phyloP scores from a whole-genome alignment of 1,140 invertebrate genomes.

The Ladona fulva region DNA sequence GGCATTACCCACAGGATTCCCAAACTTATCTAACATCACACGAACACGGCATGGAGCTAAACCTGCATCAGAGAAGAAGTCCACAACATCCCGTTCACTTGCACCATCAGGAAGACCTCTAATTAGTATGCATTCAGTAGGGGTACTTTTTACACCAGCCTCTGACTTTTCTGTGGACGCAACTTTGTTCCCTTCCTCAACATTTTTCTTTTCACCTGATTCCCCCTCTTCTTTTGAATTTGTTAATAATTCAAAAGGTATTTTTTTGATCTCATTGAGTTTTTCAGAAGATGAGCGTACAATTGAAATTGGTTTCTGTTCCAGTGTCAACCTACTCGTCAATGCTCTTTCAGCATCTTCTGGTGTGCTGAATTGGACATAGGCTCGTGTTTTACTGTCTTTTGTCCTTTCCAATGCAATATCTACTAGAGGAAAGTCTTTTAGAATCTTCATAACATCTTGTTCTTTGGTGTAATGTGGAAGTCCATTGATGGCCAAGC shows the following conservation, averaged over 20 bases:
- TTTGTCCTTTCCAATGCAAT: conserved; percentile 56
- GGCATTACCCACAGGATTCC: conserved; percentile 66
- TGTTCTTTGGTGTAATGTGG: conserved; percentile 66
- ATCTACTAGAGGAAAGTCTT: conserved; percentile 53
- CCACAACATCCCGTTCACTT: conserved; percentile 63
- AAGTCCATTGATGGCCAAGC: conserved; percentile 56
- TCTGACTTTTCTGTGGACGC: conserved; percentile 22
- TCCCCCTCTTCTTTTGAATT: conserved; percentile 14
- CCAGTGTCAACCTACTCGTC: conserved; percentile 36
- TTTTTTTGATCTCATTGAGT: conserved; percentile 42
- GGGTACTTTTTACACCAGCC: background rate
- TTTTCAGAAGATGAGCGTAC: conserved; percentile 41
- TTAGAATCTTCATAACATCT: conserved; percentile 67
- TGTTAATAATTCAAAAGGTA: background rate
- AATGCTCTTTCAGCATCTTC: conserved; percentile 56
- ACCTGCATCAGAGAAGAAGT: conserved; percentile 68
- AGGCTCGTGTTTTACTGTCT: conserved; percentile 49
- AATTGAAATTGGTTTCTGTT: conserved; percentile 44
- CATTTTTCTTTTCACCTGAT: conserved; percentile 23
- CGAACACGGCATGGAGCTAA: conserved; percentile 67
- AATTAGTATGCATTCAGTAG: conserved; percentile 58
- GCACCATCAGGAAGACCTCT: conserved; percentile 64
- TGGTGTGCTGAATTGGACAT: conserved; percentile 59
- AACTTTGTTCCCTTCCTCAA: conserved; percentile 26
- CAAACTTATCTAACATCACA: conserved; percentile 56